Evolutionary conservation across 2,888 invertebrate genomes (phyloP).

Genomic region (Athalia rosae): DNA sequence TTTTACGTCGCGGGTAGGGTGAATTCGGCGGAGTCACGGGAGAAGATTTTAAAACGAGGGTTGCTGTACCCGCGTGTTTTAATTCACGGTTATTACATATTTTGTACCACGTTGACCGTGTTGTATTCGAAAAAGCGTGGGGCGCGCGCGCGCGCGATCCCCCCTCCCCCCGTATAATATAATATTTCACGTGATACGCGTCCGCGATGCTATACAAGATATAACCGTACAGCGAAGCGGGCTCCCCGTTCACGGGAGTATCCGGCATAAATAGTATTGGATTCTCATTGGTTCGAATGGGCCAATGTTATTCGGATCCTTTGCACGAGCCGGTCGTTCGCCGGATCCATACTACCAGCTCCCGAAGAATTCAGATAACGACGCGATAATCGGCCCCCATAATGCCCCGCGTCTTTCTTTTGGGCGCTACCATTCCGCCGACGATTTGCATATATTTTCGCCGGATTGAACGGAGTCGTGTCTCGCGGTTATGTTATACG

Average conservation of each 20-base stretch:
- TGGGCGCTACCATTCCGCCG: conserved; percentile 50
- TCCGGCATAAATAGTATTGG: conserved; percentile 23
- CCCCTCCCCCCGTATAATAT: too few species aligned
- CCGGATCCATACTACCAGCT: conserved; percentile 39
- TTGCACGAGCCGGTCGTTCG: conserved; percentile 36
- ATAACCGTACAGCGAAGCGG: not conserved
- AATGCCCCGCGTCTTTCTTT: conserved; percentile 50
- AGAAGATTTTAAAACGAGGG: conserved; percentile 24
- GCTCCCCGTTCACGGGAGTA: conserved; percentile 21
- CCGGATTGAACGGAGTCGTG: conserved; percentile 34
- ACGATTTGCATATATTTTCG: conserved; percentile 41
- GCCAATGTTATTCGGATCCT: conserved; percentile 36
- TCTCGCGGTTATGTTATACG: conserved; percentile 15
- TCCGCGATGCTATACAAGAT: conserved; percentile 24
- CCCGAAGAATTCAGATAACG: conserved; percentile 57
- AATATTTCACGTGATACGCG: conserved; percentile 20
- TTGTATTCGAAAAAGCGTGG: conserved; percentile 19
- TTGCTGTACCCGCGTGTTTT: conserved; percentile 25
- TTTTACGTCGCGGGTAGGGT: conserved; percentile 32
- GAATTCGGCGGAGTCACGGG: not conserved
- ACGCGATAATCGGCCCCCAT: conserved; percentile 60
- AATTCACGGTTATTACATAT: conserved; percentile 41
- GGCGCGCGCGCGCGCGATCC: too few species aligned
- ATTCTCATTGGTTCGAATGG: conserved; percentile 33
- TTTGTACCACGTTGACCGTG: conserved; percentile 6